phyloP scores from a whole-genome alignment of 2,888 invertebrate species.

The Zygothrica quintamaculata region DNA sequence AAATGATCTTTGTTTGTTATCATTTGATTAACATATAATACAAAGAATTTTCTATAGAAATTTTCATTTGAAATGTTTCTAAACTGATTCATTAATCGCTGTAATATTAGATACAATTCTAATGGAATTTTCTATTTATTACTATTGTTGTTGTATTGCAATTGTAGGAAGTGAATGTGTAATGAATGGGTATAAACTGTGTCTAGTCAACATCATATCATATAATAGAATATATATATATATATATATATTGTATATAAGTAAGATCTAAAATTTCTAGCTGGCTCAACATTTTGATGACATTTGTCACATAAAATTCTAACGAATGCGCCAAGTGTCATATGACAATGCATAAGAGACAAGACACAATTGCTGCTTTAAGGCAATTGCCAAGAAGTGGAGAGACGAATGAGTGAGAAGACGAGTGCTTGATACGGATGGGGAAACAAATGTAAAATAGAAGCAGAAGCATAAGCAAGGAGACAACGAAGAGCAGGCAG shows the following conservation, averaged over 20 bases:
- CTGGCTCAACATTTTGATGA: conserved; percentile 51
- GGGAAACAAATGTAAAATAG: conserved; percentile 42
- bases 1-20: too few species aligned
- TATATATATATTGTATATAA: too few species aligned
- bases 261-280: conserved; percentile 40
- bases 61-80: too few species aligned
- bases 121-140: too few species aligned
- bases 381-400: conserved; percentile 54
- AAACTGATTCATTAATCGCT: too few species aligned
- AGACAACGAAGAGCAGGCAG: conserved; percentile 8
- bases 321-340: conserved; percentile 66
- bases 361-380: conserved; percentile 30
- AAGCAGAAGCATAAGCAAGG: too few species aligned
- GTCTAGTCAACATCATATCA: conserved; percentile 25
- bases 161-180: conserved; percentile 19
- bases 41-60: too few species aligned
- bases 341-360: conserved; percentile 51
- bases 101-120: conserved; percentile 11
- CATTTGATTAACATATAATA: too few species aligned
- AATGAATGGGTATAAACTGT: too few species aligned
- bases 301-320: conserved; percentile 59
- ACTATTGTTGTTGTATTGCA: conserved; percentile 12
- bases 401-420: conserved; percentile 32
- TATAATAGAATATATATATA: too few species aligned
- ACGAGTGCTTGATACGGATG: conserved; percentile 43